Percentiles rank a stretch among this genome's conserved stretches.
Conservation (phyloP, 2,797 vertebrate species). For the Tragopan temminckii region DNA sequence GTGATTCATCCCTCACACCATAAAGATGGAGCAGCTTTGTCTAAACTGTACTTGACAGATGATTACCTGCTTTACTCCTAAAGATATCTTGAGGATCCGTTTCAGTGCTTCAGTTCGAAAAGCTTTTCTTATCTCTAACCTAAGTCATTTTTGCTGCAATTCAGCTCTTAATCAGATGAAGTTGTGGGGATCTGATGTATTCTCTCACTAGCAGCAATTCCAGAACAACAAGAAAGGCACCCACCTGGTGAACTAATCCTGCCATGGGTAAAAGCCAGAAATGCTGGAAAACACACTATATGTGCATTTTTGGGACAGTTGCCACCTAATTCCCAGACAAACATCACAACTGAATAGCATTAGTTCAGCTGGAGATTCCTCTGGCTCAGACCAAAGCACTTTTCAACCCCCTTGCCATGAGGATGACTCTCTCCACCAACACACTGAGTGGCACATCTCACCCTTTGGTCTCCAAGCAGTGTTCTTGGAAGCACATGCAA, state of each 20-base stretch:
- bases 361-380: constrained; percentile 15
- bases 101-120: neutral
- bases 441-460: neutral
- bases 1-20: neutral
- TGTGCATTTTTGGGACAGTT: constrained; percentile 38
- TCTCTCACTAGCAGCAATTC: constrained; percentile 42
- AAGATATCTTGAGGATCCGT: neutral
- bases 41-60: neutral
- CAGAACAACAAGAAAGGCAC: constrained; percentile 54
- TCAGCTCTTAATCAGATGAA: constrained; percentile 43
- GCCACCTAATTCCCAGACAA: constrained; percentile 55
- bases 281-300: constrained; percentile 58
- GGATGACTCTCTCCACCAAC: neutral
- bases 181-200: constrained; percentile 28
- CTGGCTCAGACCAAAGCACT: neutral
- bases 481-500: constrained; percentile 24
- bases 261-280: constrained; percentile 19
- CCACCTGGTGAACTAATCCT: constrained; percentile 66
- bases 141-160: constrained; percentile 14
- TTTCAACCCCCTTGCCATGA: neutral
- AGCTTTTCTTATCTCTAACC: constrained; percentile 18
- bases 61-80: neutral
- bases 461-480: neutral
- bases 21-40: neutral
- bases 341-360: constrained; percentile 37